Conservation (phyloP, 1,140 invertebrate genomes). For the Zaprionus lachaisei region DNA sequence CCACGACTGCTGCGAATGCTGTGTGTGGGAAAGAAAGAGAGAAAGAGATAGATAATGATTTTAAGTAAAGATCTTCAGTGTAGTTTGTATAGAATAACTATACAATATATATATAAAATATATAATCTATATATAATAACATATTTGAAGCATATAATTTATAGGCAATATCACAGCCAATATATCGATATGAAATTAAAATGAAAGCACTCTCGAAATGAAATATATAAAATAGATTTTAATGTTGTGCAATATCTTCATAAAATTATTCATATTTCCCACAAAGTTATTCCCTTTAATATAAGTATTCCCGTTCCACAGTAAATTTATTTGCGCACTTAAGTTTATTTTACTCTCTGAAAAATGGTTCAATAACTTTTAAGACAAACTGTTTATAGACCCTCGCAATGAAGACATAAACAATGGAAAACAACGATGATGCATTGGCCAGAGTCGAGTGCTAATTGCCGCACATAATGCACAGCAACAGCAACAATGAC, state of each 20-base stretch:
- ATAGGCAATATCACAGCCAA: no score
- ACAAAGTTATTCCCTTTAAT: neutral
- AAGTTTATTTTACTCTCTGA: neutral
- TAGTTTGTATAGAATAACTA: no score
- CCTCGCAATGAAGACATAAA: slow-evolving; percentile 10
- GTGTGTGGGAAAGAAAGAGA: slow-evolving; percentile 2
- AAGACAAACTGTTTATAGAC: slow-evolving; percentile 40
- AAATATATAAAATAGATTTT: no score
- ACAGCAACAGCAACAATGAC: slow-evolving; percentile 6
- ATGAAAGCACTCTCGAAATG: no score
- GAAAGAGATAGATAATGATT: neutral
- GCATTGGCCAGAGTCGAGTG: slow-evolving; percentile 1
- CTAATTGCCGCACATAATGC: slow-evolving; percentile 35
- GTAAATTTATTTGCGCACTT: slow-evolving; percentile 16
- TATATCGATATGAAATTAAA: no score
- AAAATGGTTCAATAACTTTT: slow-evolving; percentile 28
- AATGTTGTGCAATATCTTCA: no score
- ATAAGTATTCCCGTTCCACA: neutral
- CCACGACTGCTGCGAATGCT: slow-evolving; percentile 84
- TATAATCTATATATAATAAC: no score
- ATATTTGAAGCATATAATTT: no score
- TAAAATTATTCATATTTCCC: no score
- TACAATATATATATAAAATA: no score
- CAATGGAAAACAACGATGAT: slow-evolving; percentile 7
- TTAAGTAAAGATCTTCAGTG: neutral